Base-by-base conservation (phyloP, 2,888 invertebrate genomes). In the Colletes collaris region DNA sequence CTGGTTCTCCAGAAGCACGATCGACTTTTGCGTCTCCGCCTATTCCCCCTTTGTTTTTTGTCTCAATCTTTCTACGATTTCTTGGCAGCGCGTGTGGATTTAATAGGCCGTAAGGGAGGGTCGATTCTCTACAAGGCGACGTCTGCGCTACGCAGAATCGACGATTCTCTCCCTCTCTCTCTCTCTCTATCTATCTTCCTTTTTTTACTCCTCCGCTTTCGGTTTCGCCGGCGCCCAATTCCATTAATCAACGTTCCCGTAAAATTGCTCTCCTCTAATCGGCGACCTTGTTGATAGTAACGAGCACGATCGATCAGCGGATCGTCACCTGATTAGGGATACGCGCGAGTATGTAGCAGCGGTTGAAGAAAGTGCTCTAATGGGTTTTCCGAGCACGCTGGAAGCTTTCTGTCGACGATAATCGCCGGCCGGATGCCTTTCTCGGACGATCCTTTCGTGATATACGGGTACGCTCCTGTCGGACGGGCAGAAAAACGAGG, bases 31-130 rank as follows among this genome's bases (percentile, higher is more conserved):
- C n/a, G 55, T 44, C 58, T 55, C 52, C 40, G 37, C 52, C 70
- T 68, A 62, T 70, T 44, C 60, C 19, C 27, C 52, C 13, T 8
- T 6, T 8, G 5, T 37, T 71, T 67, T 71, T 74, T 63, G 19
- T 35, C 69, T 67, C 71, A 19, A 58, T 72, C 66, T 77, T 70
- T 67, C 69, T 44, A 50, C 78, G 76, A 84, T 79, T 76, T 79
- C 84, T 81, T 79, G 84, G 82, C 86, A 84, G 58, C 75, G 67
- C 76, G 72, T 60, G 82, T 53, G 44, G 75, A 82, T 77, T 77
- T 81, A 85, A 86, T 85, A 82, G 85, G 52, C 75, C 80, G 85
- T 83, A 76, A 86, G 78, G 77, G 66, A 86, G 75, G 77, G 70
- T 68, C 62, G 50, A 46, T 66, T 63, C 76, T 81, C 19, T 83